Evolutionary conservation across 1,140 invertebrate species (phyloP).

Genomic region (Megathymus violae): DNA sequence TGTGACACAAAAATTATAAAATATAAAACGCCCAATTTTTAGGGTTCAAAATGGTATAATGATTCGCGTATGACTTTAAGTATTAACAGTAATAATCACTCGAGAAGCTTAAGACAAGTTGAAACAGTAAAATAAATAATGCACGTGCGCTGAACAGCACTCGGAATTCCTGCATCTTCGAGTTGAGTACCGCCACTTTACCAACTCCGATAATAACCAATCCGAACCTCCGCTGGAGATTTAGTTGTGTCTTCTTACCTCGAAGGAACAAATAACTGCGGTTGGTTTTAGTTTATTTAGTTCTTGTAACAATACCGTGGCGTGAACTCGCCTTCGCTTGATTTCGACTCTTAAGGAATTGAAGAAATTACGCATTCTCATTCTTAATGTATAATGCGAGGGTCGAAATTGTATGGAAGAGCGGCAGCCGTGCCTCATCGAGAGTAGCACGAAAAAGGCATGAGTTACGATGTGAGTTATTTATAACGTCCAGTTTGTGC

Average conservation of each 20-base stretch:
- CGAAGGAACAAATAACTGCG: slow-evolving; percentile 56
- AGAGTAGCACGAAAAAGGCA: slow-evolving; percentile 65
- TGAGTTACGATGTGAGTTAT: slow-evolving; percentile 78
- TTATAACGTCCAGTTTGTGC: slow-evolving; percentile 77
- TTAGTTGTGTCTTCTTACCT: slow-evolving; percentile 53
- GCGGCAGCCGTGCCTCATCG: slow-evolving; percentile 48
- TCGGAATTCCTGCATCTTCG: slow-evolving; percentile 38
- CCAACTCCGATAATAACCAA: slow-evolving; percentile 48
- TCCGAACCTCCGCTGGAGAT: slow-evolving; percentile 41
- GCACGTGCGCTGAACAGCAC: slow-evolving; percentile 25
- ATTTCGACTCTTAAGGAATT: slow-evolving; percentile 46
- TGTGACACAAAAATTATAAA: too few relatives aligned
- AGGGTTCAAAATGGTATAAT: slow-evolving; percentile 9
- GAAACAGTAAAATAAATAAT: slow-evolving; percentile 51
- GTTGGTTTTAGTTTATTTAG: slow-evolving; percentile 63
- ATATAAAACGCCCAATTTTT: too few relatives aligned
- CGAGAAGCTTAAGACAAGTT: slow-evolving; percentile 41
- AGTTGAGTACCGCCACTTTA: slow-evolving; percentile 40
- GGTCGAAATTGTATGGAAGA: slow-evolving; percentile 46
- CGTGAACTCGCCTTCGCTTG: slow-evolving; percentile 56
- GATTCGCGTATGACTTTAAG: slow-evolving; percentile 26
- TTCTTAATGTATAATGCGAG: slow-evolving; percentile 47
- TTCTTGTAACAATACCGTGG: slow-evolving; percentile 61
- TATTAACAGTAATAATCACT: slow-evolving; percentile 36
- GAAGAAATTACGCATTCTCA: slow-evolving; percentile 43